Percentiles rank a stretch among this genome's conserved stretches.
Evolutionary conservation across 2,888 invertebrate genomes (phyloP).

Genomic region (Pollenia angustigena): DNA sequence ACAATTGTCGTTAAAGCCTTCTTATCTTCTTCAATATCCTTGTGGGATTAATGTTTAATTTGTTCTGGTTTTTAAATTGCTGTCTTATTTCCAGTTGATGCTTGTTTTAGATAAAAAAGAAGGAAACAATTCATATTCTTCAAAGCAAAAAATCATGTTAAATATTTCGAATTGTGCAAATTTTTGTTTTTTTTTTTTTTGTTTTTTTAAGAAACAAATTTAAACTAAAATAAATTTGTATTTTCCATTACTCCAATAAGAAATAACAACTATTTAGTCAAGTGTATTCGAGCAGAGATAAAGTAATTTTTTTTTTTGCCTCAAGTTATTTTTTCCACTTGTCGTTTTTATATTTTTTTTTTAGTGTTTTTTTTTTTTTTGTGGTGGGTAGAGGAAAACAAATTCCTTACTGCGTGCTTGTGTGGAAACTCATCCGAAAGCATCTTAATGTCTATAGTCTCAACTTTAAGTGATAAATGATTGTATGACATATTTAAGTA

Average conservation of each 20-base stretch:
- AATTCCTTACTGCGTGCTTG: constrained; percentile 21
- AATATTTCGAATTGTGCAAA: constrained; percentile 11
- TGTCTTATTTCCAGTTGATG: not conserved
- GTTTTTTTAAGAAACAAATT: constrained; percentile 10
- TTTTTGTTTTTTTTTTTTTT: too few species aligned
- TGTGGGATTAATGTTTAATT: not conserved
- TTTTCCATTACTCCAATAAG: not conserved
- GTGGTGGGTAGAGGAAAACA: not conserved
- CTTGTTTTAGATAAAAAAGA: not conserved
- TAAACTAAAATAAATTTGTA: not conserved
- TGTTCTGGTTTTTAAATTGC: constrained; percentile 11
- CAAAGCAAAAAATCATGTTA: constrained; percentile 4
- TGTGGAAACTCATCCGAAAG: constrained; percentile 18
- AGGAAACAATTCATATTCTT: not conserved
- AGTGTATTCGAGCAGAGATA: constrained; percentile 10
- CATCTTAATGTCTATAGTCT: constrained; percentile 37
- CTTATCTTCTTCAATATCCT: too few species aligned
- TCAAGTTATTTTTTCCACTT: not conserved
- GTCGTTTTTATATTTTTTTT: not conserved
- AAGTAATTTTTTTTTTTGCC: not conserved
- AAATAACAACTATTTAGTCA: constrained; percentile 21
- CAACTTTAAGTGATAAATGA: constrained; percentile 54
- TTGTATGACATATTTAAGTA: constrained; percentile 47
- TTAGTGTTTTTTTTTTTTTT: not conserved
- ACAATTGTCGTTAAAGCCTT: too few species aligned